These are phyloP conservation scores for Cyclophora albipunctata DNA, from an alignment of 2,888 invertebrate genomes.

Conservation along the genomic window DNA sequence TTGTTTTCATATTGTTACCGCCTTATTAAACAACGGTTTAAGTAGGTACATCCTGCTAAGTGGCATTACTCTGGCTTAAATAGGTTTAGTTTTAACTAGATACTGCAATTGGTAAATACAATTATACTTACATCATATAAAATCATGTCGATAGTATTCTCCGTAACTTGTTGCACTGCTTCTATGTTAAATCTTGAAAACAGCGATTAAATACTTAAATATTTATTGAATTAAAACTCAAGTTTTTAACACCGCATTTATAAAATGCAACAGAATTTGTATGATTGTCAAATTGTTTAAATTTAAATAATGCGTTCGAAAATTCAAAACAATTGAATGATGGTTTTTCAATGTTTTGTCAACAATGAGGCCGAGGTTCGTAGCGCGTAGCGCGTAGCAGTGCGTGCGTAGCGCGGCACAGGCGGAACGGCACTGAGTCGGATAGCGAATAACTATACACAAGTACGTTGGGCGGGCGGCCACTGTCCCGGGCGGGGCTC, in stretches of 20 bases:
- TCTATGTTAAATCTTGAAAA: neutral
- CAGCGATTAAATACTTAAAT: neutral
- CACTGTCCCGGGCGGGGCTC: slow-evolving; percentile 32
- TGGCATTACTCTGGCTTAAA: too few relatives aligned
- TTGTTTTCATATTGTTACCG: too few relatives aligned
- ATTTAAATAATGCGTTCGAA: neutral
- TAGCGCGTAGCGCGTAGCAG: neutral
- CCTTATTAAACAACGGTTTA: too few relatives aligned
- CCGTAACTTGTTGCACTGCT: slow-evolving; percentile 58
- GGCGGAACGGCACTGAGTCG: slow-evolving; percentile 25
- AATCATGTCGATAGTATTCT: slow-evolving; percentile 51
- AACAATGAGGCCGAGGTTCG: neutral
- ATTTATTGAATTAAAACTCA: neutral
- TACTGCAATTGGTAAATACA: too few relatives aligned
- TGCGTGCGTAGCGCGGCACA: neutral
- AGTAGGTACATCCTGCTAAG: too few relatives aligned
- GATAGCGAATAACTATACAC: too few relatives aligned
- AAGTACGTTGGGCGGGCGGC: slow-evolving; percentile 23
- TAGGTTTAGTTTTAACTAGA: too few relatives aligned
- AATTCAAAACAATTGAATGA: neutral
- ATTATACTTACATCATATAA: slow-evolving; percentile 59
- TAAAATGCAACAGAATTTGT: neutral
- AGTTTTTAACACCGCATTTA: neutral
- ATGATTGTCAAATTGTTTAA: neutral
- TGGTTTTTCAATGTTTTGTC: neutral